Conservation (phyloP, 1,140 invertebrate genomes). For the Anastatus disparis region DNA sequence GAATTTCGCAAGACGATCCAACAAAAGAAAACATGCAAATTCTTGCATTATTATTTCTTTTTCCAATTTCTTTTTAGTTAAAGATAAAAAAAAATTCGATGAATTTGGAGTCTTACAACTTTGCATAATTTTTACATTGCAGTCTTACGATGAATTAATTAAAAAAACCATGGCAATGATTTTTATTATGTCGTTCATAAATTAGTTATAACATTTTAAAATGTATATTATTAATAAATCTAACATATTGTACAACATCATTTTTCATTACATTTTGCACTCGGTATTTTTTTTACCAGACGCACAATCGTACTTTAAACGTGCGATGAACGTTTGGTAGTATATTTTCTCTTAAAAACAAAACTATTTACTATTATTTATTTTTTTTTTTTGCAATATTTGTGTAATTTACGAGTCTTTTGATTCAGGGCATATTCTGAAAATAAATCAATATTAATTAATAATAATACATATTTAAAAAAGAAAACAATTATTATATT, state of each 20-base stretch:
- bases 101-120: constrained; percentile 14
- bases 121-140: constrained; percentile 50
- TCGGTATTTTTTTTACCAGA: constrained; percentile 27
- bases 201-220: constrained; percentile 35
- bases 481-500: no score
- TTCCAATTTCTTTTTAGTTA: not conserved
- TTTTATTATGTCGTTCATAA: constrained; percentile 31
- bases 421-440: constrained; percentile 7
- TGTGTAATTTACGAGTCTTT: constrained; percentile 10
- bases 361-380: constrained; percentile 38
- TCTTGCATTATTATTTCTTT: no score
- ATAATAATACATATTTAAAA: no score
- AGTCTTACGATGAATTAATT: constrained; percentile 51
- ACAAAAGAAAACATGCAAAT: constrained; percentile 17
- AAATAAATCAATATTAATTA: not conserved
- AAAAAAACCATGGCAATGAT: constrained; percentile 54
- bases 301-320: constrained; percentile 5
- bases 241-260: constrained; percentile 37
- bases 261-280: constrained; percentile 37
- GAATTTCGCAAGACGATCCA: constrained; percentile 28
- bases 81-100: no score
- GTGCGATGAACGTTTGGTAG: constrained; percentile 26
- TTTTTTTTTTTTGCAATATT: no score
- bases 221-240: constrained; percentile 25
- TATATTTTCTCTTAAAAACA: constrained; percentile 27